Conservation (phyloP, 2,888 invertebrate species). For the Ormyrus pomaceus region DNA sequence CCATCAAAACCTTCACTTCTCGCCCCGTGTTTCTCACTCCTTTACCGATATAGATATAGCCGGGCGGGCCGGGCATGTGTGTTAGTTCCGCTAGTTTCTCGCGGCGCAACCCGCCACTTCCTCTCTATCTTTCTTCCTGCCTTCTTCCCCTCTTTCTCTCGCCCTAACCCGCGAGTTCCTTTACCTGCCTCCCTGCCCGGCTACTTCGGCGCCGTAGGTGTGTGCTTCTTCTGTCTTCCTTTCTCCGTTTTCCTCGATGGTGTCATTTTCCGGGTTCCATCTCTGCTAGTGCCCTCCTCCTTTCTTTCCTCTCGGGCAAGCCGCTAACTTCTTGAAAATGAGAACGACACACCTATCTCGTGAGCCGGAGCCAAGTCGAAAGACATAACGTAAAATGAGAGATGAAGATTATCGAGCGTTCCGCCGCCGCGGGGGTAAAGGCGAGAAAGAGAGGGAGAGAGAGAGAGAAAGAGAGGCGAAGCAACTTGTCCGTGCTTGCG, state of each 20-base stretch:
- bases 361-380: conserved; percentile 26
- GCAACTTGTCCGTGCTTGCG: conserved; percentile 4
- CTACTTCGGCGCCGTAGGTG: background rate
- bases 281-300: background rate
- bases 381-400: conserved; percentile 43
- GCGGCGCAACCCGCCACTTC: conserved; percentile 4
- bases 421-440: background rate
- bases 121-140: conserved; percentile 14
- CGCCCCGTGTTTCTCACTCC: conserved; percentile 47
- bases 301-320: background rate
- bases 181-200: conserved; percentile 2
- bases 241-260: background rate
- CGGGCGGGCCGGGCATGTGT: background rate
- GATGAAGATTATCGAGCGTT: conserved; percentile 43
- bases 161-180: background rate
- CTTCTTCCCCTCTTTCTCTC: background rate
- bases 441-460: background rate
- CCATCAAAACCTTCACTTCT: conserved; percentile 57
- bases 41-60: conserved; percentile 28
- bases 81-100: conserved; percentile 42
- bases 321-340: conserved; percentile 25
- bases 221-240: background rate
- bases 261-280: background rate
- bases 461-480: too few species aligned
- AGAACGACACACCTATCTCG: background rate